Conservation (phyloP, 1,140 invertebrate genomes). For the Macrocentrus cingulum region DNA sequence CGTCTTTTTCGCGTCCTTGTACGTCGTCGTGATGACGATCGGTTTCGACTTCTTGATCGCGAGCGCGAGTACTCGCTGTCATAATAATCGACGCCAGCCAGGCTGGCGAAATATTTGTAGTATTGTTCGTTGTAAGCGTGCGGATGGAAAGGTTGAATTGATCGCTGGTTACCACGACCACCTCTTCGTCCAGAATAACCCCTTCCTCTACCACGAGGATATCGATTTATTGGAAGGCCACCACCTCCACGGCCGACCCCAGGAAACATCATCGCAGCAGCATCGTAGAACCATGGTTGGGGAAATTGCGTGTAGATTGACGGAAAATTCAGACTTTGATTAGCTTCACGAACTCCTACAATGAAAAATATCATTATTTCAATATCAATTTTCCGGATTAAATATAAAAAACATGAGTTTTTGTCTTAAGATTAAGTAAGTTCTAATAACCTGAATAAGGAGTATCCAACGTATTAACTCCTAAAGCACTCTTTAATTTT, state of each 20-base stretch:
- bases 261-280: constrained; percentile 44
- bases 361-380: no score
- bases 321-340: constrained; percentile 32
- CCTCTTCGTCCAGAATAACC: constrained; percentile 29
- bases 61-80: constrained; percentile 50
- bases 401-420: no score
- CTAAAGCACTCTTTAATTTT: constrained; percentile 45
- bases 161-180: constrained; percentile 30
- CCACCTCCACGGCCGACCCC: constrained; percentile 34
- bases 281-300: constrained; percentile 51
- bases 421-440: not conserved
- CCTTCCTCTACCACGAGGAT: constrained; percentile 36
- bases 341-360: constrained; percentile 23
- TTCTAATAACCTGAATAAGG: constrained; percentile 37
- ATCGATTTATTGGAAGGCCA: constrained; percentile 31
- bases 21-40: constrained; percentile 33
- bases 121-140: constrained; percentile 54
- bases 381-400: not conserved
- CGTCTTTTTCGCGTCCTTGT: constrained; percentile 39
- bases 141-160: constrained; percentile 39
- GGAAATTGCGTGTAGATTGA: constrained; percentile 45
- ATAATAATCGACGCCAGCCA: constrained; percentile 49
- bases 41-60: constrained; percentile 42
- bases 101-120: constrained; percentile 54
- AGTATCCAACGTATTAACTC: constrained; percentile 29